phyloP scores from a whole-genome alignment of 1,140 invertebrate species.

The Cydia strobilella region DNA sequence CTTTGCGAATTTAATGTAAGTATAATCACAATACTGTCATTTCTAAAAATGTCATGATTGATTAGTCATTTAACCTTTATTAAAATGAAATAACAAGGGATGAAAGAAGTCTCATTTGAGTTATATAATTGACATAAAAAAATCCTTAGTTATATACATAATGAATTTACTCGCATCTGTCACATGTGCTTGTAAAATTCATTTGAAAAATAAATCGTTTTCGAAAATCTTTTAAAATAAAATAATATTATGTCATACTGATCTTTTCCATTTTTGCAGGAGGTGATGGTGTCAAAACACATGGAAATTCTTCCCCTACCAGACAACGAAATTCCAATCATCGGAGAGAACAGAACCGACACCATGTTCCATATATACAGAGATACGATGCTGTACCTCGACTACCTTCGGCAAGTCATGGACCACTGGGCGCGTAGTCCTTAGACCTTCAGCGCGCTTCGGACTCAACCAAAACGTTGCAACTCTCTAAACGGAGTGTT shows the following conservation, averaged over 20 bases:
- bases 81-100: too few species aligned
- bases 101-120: too few species aligned
- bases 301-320: constrained; percentile 54
- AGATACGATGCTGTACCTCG: constrained; percentile 68
- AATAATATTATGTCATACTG: too few species aligned
- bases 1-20: constrained; percentile 70
- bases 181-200: too few species aligned
- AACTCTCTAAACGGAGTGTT: background rate
- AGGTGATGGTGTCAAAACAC: constrained; percentile 59
- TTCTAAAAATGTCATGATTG: background rate
- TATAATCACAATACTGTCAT: constrained; percentile 38
- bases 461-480: background rate
- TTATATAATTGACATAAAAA: too few species aligned
- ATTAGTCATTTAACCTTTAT: too few species aligned
- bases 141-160: too few species aligned
- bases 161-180: too few species aligned
- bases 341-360: constrained; percentile 50
- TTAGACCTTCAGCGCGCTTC: background rate
- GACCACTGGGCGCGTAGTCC: background rate
- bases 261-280: constrained; percentile 57
- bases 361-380: constrained; percentile 61
- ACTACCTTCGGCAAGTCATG: constrained; percentile 61
- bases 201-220: too few species aligned
- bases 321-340: constrained; percentile 57
- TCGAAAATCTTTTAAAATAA: too few species aligned